These are phyloP conservation scores for Buteo buteo DNA, from an alignment of 2,113 vertebrate genomes.

Conservation along the genomic window DNA sequence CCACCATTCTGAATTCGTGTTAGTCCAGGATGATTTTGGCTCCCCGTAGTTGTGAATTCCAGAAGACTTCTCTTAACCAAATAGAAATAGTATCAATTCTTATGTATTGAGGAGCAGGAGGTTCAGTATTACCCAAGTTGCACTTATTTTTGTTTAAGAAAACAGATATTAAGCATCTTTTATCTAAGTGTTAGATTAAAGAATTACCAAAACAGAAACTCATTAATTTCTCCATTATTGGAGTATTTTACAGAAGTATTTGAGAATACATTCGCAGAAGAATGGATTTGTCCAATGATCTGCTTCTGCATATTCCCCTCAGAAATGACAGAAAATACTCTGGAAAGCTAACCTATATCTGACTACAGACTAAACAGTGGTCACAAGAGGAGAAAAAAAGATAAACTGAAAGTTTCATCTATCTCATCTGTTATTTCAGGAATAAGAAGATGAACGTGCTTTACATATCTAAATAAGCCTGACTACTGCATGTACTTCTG, in stretches of 20 bases:
- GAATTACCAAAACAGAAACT: background rate
- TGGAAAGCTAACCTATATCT: background rate
- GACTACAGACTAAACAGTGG: background rate
- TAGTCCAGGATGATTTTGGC: background rate
- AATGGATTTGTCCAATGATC: background rate
- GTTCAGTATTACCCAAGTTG: background rate
- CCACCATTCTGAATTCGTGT: background rate
- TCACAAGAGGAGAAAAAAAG: background rate
- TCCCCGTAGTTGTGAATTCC: background rate
- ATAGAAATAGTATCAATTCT: background rate
- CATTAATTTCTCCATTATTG: background rate
- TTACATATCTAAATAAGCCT: background rate
- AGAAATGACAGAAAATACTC: background rate
- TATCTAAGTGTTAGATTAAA: background rate
- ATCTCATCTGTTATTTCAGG: background rate
- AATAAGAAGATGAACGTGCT: background rate
- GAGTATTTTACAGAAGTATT: background rate
- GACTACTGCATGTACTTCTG: background rate
- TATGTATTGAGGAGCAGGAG: background rate
- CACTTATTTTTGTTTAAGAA: background rate
- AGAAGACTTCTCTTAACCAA: background rate
- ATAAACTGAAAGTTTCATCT: background rate
- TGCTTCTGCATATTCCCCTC: background rate
- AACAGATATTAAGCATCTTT: background rate
- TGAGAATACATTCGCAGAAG: background rate